Evolutionary conservation across 2,888 invertebrate genomes (phyloP).

Genomic region (Hirtodrosophila duncani): DNA sequence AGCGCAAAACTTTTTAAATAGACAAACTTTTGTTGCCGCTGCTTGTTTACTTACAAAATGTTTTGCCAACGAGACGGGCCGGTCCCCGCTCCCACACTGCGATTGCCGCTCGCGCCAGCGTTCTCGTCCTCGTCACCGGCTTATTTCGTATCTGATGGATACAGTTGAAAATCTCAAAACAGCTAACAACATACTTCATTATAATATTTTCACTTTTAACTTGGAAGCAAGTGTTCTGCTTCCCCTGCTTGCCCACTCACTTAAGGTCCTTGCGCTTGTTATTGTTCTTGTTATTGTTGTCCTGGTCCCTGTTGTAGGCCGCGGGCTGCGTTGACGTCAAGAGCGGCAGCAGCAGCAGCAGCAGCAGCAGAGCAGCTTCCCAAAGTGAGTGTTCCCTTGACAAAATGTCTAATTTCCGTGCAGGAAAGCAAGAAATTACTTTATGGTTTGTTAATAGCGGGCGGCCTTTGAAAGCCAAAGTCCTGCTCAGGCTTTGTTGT

Average conservation of each 20-base stretch:
- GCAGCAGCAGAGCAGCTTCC: too few species aligned
- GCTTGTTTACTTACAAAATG: constrained; percentile 66
- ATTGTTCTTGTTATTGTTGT: constrained; percentile 53
- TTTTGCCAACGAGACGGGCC: too few species aligned
- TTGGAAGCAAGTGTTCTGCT: constrained; percentile 39
- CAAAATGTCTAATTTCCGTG: constrained; percentile 73
- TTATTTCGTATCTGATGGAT: constrained; percentile 46
- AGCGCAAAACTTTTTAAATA: constrained; percentile 65
- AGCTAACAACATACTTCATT: constrained; percentile 71
- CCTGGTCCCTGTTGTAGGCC: constrained; percentile 19
- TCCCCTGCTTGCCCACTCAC: neutral
- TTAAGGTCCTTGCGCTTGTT: constrained; percentile 17
- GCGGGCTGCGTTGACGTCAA: constrained; percentile 21
- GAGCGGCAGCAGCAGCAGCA: too few species aligned
- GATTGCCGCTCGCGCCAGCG: neutral
- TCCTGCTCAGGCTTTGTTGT: constrained; percentile 43
- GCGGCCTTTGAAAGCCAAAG: constrained; percentile 49
- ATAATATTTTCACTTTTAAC: constrained; percentile 70
- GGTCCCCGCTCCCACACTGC: neutral
- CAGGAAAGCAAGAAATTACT: constrained; percentile 73
- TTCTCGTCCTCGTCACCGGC: too few species aligned
- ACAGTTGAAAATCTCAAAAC: constrained; percentile 64
- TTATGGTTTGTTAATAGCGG: constrained; percentile 73
- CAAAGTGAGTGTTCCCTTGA: constrained; percentile 65
- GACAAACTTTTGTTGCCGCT: constrained; percentile 67